These are phyloP conservation scores for Pseudolaguvia tuberculata DNA, from an alignment of 2,113 vertebrate genomes.

Conservation along the genomic window DNA sequence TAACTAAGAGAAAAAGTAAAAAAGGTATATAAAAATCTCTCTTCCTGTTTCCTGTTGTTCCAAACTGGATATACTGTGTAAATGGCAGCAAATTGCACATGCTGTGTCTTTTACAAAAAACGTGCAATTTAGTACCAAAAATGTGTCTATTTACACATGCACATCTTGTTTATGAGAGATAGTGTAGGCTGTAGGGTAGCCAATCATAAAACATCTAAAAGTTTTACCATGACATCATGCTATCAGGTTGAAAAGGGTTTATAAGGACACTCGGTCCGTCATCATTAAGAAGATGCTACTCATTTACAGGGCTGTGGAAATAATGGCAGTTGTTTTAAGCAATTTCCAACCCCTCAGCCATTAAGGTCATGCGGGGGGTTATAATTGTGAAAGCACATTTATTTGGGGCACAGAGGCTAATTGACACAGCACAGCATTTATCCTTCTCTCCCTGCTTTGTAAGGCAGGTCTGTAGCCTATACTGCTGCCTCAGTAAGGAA, in stretches of 20 bases:
- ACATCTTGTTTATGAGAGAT: background rate
- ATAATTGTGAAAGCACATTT: background rate
- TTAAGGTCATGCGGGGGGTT: background rate
- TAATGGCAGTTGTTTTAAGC: constrained; percentile 3
- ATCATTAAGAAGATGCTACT: constrained; percentile 12
- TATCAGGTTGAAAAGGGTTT: constrained; percentile 19
- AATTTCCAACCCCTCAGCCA: constrained; percentile 8
- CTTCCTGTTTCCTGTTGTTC: background rate
- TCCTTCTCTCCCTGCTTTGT: constrained; percentile 3
- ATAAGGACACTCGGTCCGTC: constrained; percentile 39
- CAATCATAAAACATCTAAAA: background rate
- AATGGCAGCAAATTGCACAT: constrained; percentile 5
- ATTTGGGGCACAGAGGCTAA: constrained; percentile 1
- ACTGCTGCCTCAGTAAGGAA: constrained; percentile 1
- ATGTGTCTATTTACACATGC: background rate
- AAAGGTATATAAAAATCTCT: too few relatives aligned
- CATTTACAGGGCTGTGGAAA: background rate
- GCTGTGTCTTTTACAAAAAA: background rate
- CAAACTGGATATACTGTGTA: constrained; percentile 7
- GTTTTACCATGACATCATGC: constrained; percentile 4
- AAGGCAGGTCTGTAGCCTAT: background rate
- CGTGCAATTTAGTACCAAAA: background rate
- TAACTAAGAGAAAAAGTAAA: too few relatives aligned
- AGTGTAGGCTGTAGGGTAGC: background rate
- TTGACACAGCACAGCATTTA: constrained; percentile 5